Percentiles rank a stretch among this genome's conserved stretches.
phyloP scores from a whole-genome alignment of 2,888 invertebrate species.

The Trichopria drosophilae region DNA sequence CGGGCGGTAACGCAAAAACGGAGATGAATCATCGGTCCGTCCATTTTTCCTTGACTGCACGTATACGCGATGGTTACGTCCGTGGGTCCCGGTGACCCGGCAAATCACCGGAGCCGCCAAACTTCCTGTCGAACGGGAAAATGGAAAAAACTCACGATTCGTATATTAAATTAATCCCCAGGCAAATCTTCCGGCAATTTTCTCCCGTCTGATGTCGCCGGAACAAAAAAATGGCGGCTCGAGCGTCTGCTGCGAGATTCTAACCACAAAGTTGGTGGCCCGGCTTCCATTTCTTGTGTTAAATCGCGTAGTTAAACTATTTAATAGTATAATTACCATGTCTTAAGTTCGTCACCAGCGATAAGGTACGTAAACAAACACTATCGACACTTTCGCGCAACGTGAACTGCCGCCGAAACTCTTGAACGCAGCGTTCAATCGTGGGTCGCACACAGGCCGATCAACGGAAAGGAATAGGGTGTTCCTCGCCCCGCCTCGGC shows the following conservation, averaged over 20 bases:
- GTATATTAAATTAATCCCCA: too few species aligned
- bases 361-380: constrained; percentile 51
- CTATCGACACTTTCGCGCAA: constrained; percentile 54
- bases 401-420: constrained; percentile 50
- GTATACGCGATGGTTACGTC: constrained; percentile 14
- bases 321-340: constrained; percentile 56
- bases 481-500: constrained; percentile 45
- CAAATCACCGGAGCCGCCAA: too few species aligned
- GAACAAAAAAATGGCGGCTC: constrained; percentile 54
- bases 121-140: too few species aligned
- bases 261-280: constrained; percentile 50
- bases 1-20: not conserved
- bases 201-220: constrained; percentile 40
- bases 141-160: too few species aligned
- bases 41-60: constrained; percentile 30
- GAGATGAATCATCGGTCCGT: constrained; percentile 29
- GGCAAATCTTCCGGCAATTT: too few species aligned
- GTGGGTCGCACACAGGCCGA: constrained; percentile 50
- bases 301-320: too few species aligned
- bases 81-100: constrained; percentile 9
- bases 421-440: constrained; percentile 52
- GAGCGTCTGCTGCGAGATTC: constrained; percentile 54
- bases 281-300: too few species aligned
- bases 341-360: constrained; percentile 45
- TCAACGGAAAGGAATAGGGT: constrained; percentile 52